A percentile compares a stretch with the other conserved stretches of the same genome.
Conservation (phyloP, 2,797 vertebrate species). For the Pelodytes ibericus region DNA sequence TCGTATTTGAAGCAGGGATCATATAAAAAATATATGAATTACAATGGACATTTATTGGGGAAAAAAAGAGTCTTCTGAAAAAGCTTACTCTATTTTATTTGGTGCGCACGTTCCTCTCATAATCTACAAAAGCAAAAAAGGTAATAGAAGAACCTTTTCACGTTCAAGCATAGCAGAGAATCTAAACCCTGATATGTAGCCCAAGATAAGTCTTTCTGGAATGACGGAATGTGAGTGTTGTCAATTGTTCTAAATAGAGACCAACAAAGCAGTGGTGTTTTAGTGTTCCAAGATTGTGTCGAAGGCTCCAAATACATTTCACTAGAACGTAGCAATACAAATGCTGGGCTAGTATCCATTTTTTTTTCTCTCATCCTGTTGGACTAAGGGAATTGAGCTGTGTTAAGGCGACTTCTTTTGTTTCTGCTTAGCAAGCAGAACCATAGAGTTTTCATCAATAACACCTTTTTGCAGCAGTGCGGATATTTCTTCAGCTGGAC, state of each 20-base stretch:
- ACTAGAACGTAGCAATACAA: constrained; percentile 27
- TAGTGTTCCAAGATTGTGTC: neutral
- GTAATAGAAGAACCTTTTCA: constrained; percentile 21
- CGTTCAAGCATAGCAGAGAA: constrained; percentile 9
- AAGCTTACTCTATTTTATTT: constrained; percentile 11
- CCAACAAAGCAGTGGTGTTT: constrained; percentile 7
- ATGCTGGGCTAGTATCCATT: constrained; percentile 15
- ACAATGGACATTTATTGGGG: constrained; percentile 23
- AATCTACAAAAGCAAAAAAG: constrained; percentile 22
- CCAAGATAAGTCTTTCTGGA: constrained; percentile 12
- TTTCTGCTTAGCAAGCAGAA: constrained; percentile 20
- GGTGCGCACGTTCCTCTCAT: neutral
- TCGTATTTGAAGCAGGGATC: neutral
- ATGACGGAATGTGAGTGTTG: neutral
- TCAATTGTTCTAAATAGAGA: constrained; percentile 26
- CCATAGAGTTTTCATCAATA: constrained; percentile 31
- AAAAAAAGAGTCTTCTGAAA: constrained; percentile 15
- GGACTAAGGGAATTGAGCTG: constrained; percentile 31
- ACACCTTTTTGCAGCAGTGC: constrained; percentile 7
- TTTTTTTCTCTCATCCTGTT: constrained; percentile 20
- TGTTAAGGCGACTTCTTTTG: constrained; percentile 32
- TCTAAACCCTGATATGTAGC: constrained; percentile 16
- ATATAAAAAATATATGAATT: no score
- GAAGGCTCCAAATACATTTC: neutral
- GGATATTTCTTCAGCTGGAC: constrained; percentile 12